Conservation (phyloP, 1,140 invertebrate species). For the Holotrichia oblita region DNA sequence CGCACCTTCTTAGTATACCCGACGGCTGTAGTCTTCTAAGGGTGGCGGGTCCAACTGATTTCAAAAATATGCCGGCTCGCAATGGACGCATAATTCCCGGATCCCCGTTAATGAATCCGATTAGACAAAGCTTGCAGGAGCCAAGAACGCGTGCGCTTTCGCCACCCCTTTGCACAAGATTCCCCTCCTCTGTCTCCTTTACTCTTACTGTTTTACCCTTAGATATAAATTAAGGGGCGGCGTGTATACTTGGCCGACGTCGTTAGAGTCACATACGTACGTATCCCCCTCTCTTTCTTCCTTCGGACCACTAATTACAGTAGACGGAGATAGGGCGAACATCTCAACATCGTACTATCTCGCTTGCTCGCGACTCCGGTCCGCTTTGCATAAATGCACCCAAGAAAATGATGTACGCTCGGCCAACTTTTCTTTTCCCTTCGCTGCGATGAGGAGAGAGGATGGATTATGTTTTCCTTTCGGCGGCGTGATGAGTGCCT, state of each 20-base stretch:
- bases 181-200: conserved; percentile 49
- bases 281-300: conserved; percentile 51
- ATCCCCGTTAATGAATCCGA: conserved; percentile 67
- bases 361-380: conserved; percentile 48
- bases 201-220: conserved; percentile 62
- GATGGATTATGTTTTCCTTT: conserved; percentile 40
- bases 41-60: conserved; percentile 57
- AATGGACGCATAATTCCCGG: conserved; percentile 66
- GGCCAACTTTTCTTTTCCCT: conserved; percentile 36
- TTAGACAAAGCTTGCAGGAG: conserved; percentile 64
- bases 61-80: conserved; percentile 63
- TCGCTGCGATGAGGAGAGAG: conserved; percentile 27
- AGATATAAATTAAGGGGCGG: conserved; percentile 62
- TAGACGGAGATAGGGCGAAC: conserved; percentile 47
- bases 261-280: conserved; percentile 60
- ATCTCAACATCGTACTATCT: conserved; percentile 48
- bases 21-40: conserved; percentile 54
- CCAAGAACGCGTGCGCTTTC: conserved; percentile 62
- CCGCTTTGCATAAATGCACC: conserved; percentile 60
- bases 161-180: conserved; percentile 56
- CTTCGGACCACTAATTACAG: conserved; percentile 60
- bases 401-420: conserved; percentile 57
- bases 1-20: conserved; percentile 40
- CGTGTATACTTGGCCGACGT: conserved; percentile 51
- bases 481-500: conserved; percentile 39